These are phyloP conservation scores for Oryzias dopingdopingensis DNA, from an alignment of 2,797 vertebrate genomes.

Conservation along the genomic window DNA sequence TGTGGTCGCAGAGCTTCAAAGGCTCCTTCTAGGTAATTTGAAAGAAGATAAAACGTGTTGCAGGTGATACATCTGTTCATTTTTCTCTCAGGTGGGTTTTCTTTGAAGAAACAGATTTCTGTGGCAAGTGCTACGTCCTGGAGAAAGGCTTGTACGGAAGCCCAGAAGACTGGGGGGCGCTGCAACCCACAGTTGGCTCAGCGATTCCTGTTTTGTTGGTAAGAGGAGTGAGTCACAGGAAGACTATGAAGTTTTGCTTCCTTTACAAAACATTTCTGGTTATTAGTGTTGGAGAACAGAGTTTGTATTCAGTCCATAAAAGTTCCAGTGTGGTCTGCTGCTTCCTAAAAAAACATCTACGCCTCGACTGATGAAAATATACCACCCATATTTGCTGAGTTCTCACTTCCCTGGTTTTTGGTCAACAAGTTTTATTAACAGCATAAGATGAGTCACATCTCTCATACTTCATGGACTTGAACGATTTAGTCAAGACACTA, in stretches of 20 bases:
- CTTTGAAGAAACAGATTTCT: conserved; percentile 88
- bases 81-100: conserved; percentile 83
- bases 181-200: conserved; percentile 81
- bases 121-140: conserved; percentile 86
- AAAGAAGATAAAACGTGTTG: conserved; percentile 10
- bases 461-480: not conserved
- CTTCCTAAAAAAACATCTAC: not conserved
- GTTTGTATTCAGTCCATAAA: not conserved
- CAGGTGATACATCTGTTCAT: conserved; percentile 1
- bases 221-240: conserved; percentile 54
- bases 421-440: not conserved
- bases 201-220: conserved; percentile 88
- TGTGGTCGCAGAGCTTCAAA: conserved; percentile 13
- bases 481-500: not conserved
- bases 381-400: not conserved
- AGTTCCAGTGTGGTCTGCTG: conserved; percentile 2
- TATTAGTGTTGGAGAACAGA: conserved; percentile 2
- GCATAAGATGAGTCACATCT: conserved; percentile 28
- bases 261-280: conserved; percentile 2
- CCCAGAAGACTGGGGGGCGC: conserved; percentile 88
- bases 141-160: conserved; percentile 89
- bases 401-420: conserved; percentile 39
- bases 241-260: conserved; percentile 1
- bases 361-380: not conserved
- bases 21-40: not conserved